Evolutionary conservation across 2,888 invertebrate genomes (phyloP).

Genomic region (Erannis defoliaria): DNA sequence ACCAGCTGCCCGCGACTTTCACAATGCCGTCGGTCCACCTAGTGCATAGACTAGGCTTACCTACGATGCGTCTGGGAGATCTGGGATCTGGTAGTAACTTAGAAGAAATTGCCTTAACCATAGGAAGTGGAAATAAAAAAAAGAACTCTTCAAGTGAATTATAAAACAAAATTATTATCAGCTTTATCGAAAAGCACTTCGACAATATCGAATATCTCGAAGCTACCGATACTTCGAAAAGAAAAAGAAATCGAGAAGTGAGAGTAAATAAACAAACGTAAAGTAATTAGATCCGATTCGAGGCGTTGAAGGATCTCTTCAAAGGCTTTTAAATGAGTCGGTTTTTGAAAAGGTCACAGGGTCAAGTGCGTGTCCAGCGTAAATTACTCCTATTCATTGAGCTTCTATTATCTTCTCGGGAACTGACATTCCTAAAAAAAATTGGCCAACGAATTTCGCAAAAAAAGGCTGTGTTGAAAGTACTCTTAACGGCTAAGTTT

Average conservation of each 20-base stretch:
- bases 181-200: constrained; percentile 1
- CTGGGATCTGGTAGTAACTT: no score
- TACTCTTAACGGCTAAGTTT: neutral
- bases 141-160: no score
- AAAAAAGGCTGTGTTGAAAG: neutral
- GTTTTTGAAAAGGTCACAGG: constrained; percentile 22
- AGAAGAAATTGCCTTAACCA: no score
- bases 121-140: neutral
- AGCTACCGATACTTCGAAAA: neutral
- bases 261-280: constrained; percentile 28
- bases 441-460: constrained; percentile 6
- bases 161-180: constrained; percentile 2
- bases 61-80: no score
- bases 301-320: constrained; percentile 24
- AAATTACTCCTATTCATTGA: constrained; percentile 28
- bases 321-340: constrained; percentile 25
- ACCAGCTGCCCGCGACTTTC: no score
- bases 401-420: constrained; percentile 13
- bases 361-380: constrained; percentile 22
- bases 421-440: constrained; percentile 14
- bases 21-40: no score
- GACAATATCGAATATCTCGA: constrained; percentile 19
- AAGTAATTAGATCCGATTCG: constrained; percentile 33
- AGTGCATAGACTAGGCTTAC: no score
- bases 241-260: constrained; percentile 20